Evolutionary conservation across 2,113 vertebrate species (phyloP), one percentile per base, ranked within the genome.

Genomic region (Phalacrocorax brasilianus): DNA sequence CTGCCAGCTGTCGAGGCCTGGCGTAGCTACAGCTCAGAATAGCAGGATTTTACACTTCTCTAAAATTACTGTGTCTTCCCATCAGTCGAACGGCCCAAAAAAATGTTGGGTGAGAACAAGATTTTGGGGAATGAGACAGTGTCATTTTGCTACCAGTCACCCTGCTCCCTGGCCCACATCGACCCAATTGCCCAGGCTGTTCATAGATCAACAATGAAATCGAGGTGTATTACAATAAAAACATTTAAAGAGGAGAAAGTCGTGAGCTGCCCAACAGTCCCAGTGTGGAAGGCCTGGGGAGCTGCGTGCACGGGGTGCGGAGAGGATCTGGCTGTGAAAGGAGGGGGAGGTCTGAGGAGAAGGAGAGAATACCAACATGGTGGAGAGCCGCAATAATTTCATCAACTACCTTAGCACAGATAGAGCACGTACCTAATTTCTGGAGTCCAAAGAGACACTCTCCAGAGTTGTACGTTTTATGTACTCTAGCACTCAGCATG

Each of bases 221-320:
- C 1, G 0, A 50, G 28, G 40, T 21, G 9, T 33, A 17, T 20
- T 40, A 35, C 32, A 15, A 32, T 55, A 79, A 79, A 86, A 38
- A 8, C 4, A 1, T 19, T 62, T 20, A 35, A 16, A 47, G 47
- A 21, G 42, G 49, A 75, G 14, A 33, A 59, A 33, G 8, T 2
- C 6, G 12, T 14, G 32, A 72, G 49, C 38, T 53, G 27, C 27
- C 26, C 20, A 12, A 3, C 23, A 18, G 61, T 2, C 6, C 21
- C 0, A 0, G 15, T 11, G 0, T 1, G 17, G n/a, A 27, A 22
- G 12, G 33, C 20, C 10, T 1, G 2, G 38, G 9, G 52, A 71
- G 26, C 61, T n/a, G 22, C 1, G 0, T 20, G n/a, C 17, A 1
- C 0, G 1, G 18, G 21, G 8, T 3, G 21, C 0, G 2, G 40